phyloP scores from a whole-genome alignment of 2,888 invertebrate genomes.

The Sarcophaga variegata region DNA sequence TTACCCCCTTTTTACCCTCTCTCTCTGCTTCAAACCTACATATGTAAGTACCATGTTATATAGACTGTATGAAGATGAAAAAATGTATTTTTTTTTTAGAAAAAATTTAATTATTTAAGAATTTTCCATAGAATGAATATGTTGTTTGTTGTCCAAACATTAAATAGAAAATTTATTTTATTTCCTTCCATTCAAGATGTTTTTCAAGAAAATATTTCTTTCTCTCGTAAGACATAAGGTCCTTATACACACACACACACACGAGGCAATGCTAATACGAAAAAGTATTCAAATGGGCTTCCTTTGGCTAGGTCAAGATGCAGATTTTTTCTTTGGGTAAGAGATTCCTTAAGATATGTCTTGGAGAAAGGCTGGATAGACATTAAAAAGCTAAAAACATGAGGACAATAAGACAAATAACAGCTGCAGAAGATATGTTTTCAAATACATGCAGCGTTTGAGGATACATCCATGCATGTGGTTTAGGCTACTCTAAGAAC shows the following conservation, averaged over 20 bases:
- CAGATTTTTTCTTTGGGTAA: background rate
- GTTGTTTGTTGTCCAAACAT: conserved; percentile 23
- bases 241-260: background rate
- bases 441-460: background rate
- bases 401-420: conserved; percentile 52
- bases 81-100: background rate
- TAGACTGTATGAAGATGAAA: background rate
- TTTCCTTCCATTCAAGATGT: conserved; percentile 23
- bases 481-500: too few species aligned
- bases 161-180: conserved; percentile 47
- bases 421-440: conserved; percentile 52
- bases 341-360: conserved; percentile 37
- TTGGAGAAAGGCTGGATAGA: background rate
- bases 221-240: background rate
- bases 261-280: background rate
- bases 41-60: too few species aligned
- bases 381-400: conserved; percentile 42
- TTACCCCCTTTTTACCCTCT: background rate
- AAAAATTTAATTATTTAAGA: conserved; percentile 40
- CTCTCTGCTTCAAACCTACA: background rate
- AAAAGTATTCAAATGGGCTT: background rate
- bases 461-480: too few species aligned
- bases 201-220: conserved; percentile 24
- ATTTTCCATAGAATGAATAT: conserved; percentile 17
- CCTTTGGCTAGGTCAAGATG: background rate